These are phyloP conservation scores for Cardiocondyla obscurior DNA, from an alignment of 1,140 invertebrate species.

Conservation along the genomic window DNA sequence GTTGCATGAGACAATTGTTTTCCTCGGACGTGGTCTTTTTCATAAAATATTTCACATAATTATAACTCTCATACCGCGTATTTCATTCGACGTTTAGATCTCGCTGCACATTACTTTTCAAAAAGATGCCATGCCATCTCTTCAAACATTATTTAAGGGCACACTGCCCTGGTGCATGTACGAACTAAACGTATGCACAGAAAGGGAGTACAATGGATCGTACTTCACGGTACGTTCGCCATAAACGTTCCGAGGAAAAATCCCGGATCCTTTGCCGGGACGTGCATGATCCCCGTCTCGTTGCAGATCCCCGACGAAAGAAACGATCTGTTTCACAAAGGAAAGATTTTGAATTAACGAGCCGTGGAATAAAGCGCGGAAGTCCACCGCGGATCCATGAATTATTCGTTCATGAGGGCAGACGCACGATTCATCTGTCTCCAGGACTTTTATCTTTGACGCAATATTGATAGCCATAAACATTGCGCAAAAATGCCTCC, in stretches of 20 bases:
- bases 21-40: neutral
- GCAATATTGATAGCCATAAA: neutral
- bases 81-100: neutral
- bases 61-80: too few species aligned
- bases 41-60: neutral
- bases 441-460: constrained; percentile 45
- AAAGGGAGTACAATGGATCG: constrained; percentile 67
- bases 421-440: constrained; percentile 64
- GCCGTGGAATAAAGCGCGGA: constrained; percentile 69
- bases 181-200: constrained; percentile 20
- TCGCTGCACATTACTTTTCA: neutral
- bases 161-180: neutral
- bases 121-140: neutral
- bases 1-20: neutral
- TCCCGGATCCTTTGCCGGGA: constrained; percentile 21
- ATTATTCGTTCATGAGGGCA: constrained; percentile 55
- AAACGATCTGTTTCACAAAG: constrained; percentile 43
- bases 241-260: constrained; percentile 66
- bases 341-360: constrained; percentile 67
- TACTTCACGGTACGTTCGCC: constrained; percentile 58
- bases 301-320: constrained; percentile 5
- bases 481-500: neutral
- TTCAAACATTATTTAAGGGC: neutral
- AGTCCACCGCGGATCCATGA: constrained; percentile 63
- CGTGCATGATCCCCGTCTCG: constrained; percentile 50